These are phyloP conservation scores for Euwallacea similis DNA, from an alignment of 1,140 invertebrate species.

Conservation along the genomic window DNA sequence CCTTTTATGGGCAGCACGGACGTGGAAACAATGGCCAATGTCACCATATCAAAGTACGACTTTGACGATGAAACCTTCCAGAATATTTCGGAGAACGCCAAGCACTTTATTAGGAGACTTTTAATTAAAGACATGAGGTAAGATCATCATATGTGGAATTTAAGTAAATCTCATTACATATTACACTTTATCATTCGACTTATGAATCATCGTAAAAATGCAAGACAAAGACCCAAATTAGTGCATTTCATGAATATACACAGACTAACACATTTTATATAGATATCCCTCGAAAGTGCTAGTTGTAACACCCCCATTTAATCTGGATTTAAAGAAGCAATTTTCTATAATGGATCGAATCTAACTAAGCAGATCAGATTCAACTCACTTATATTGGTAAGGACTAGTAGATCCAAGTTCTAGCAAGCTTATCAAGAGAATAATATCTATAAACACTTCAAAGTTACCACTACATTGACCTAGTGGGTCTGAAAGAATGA, in stretches of 20 bases:
- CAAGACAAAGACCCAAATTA: constrained; percentile 55
- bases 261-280: constrained; percentile 19
- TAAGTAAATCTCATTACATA: constrained; percentile 15
- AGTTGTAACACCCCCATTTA: not conserved
- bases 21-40: constrained; percentile 95
- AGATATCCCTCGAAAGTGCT: not conserved
- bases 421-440: too few relatives aligned
- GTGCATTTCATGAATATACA: constrained; percentile 26
- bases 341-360: too few relatives aligned
- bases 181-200: constrained; percentile 8
- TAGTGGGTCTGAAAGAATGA: too few relatives aligned
- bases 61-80: constrained; percentile 94
- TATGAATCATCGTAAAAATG: constrained; percentile 24
- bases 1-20: constrained; percentile 98
- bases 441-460: too few relatives aligned
- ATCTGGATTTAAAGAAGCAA: not conserved
- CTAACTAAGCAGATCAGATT: too few relatives aligned
- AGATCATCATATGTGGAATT: constrained; percentile 50
- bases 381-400: too few relatives aligned
- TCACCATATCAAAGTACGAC: constrained; percentile 92
- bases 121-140: constrained; percentile 90
- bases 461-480: too few relatives aligned
- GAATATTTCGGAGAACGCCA: constrained; percentile 87
- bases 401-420: too few relatives aligned
- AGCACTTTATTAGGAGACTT: constrained; percentile 88